Evolutionary conservation across 2,888 invertebrate species (phyloP), one percentile per base, ranked within the genome.

Genomic region (Thymelicus sylvestris): DNA sequence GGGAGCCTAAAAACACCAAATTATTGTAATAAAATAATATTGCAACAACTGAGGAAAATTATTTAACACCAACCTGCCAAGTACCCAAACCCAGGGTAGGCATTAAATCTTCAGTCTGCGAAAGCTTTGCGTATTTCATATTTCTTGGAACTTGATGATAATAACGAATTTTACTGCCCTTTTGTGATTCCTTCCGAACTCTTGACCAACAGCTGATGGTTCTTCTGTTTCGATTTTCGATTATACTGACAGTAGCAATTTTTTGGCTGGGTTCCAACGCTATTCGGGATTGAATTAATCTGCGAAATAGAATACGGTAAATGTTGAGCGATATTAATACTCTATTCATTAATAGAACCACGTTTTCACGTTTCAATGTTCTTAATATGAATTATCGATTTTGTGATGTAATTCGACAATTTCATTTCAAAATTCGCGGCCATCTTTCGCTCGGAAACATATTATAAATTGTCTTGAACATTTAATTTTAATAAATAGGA

Each of bases 31-130:
- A 13, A 44, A 44, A 12, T 24, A 8, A 55, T 24, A 55, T 24
- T 24, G 7, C 19, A 55, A 55, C 24, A 4, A 24, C 24, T 24
- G 10, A 24, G 10, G 6, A 55, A 24, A 8, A 55, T 55, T 55
- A 55, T 31, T 55, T 12, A 55, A 59, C 57, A 77, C 83, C 81
- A 82, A 95, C 95, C 94, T 96, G 95, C 96, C 96, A 96, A 52
- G 96, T 96, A 65, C 97, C 96, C 78, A 96, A 89, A 39, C 97
- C 97, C 63, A 96, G 85, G 52, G 95, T 92, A n/a, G 97, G 97
- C 95, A 97, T 96, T 76, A 94, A 85, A 81, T 94, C 95, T 50
- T 85, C 83, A 3, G 92, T 90, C 79, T 91, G 91, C 65, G 90
- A 89, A 73, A 95, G 84, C 75, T 81, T 89, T 65, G 94, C 82